Conservation (phyloP, 92 coral and sea anemone species). For the Umimayanthus chanpuru region DNA sequence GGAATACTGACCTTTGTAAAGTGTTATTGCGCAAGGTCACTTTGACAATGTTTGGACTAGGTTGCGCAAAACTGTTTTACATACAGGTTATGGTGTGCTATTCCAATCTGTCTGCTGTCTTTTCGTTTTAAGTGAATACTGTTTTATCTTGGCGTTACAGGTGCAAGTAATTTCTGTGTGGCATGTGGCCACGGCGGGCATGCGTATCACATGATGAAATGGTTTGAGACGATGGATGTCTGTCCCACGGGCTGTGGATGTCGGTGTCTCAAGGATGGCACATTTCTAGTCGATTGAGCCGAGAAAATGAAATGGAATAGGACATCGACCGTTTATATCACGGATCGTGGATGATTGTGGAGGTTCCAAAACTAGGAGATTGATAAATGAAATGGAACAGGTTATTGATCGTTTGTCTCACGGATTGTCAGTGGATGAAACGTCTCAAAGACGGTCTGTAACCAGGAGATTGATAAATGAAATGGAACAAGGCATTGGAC, state of each 20-base stretch:
- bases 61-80: not conserved
- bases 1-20: too few relatives aligned
- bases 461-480: too few relatives aligned
- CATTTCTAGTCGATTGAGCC: constrained; percentile 54
- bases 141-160: constrained; percentile 49
- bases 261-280: constrained; percentile 76
- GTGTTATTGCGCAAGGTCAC: too few relatives aligned
- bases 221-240: constrained; percentile 93
- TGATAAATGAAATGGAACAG: not conserved
- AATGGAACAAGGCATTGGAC: constrained; percentile 52
- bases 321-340: too few relatives aligned
- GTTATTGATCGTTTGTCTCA: not conserved
- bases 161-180: constrained; percentile 91
- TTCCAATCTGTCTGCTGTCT: not conserved
- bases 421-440: not conserved
- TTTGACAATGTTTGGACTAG: too few relatives aligned
- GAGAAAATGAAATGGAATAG: not conserved
- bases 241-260: constrained; percentile 99
- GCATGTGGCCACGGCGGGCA: constrained; percentile 99
- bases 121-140: not conserved
- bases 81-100: not conserved
- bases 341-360: too few relatives aligned
- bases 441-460: not conserved
- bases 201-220: constrained; percentile 85
- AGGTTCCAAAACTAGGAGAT: too few relatives aligned